Conservation (phyloP, 2,888 invertebrate species). For the Rhamphomyia laevipes region DNA sequence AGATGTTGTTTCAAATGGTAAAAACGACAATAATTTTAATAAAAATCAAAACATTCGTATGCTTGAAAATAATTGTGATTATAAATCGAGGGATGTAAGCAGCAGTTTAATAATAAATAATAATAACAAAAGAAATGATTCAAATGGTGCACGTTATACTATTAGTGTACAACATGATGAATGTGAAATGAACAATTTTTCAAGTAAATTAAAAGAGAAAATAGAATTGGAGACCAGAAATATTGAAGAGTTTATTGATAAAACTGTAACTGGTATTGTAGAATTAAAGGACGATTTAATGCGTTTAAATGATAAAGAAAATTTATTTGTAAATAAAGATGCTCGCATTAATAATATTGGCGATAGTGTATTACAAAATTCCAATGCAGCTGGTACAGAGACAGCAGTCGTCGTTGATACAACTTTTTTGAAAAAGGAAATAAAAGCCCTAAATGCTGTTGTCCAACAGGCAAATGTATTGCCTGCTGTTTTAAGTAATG, state of each 20-base stretch:
- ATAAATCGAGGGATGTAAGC: too few species aligned
- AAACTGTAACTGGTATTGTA: constrained; percentile 37
- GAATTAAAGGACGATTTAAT: constrained; percentile 38
- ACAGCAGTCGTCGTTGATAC: constrained; percentile 19
- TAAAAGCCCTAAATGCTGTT: constrained; percentile 36
- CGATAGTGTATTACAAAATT: constrained; percentile 16
- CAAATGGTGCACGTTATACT: constrained; percentile 8
- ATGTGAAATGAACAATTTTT: constrained; percentile 37
- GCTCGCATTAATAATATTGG: constrained; percentile 32
- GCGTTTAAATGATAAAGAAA: constrained; percentile 26
- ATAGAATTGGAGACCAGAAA: constrained; percentile 36
- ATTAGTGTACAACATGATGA: constrained; percentile 34
- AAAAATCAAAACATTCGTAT: background rate
- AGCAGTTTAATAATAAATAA: constrained; percentile 2
- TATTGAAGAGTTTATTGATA: constrained; percentile 39
- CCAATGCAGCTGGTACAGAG: constrained; percentile 15
- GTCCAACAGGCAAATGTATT: constrained; percentile 37
- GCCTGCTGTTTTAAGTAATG: constrained; percentile 37
- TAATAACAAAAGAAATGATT: background rate
- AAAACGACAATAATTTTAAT: background rate
- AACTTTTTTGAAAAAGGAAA: constrained; percentile 35
- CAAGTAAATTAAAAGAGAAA: constrained; percentile 34
- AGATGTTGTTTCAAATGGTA: background rate
- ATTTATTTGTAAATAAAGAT: constrained; percentile 18
- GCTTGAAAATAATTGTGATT: too few species aligned